These are phyloP conservation scores for Larimichthys crocea DNA, from an alignment of 2,113 vertebrate genomes.

Conservation along the genomic window DNA sequence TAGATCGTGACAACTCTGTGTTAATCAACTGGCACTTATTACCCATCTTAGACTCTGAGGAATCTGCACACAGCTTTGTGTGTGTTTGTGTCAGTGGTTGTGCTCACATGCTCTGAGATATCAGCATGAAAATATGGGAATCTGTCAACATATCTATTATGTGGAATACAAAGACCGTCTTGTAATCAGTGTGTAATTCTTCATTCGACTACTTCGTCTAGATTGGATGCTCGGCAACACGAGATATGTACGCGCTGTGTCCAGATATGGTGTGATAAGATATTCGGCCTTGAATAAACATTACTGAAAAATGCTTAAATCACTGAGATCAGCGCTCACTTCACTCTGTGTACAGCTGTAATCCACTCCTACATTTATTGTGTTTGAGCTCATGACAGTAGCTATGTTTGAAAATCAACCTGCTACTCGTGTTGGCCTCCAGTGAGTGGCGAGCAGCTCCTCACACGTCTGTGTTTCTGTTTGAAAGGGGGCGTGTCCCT, in stretches of 20 bases:
- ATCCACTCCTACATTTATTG: not conserved
- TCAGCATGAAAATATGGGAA: not conserved
- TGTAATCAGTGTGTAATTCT: constrained; percentile 3
- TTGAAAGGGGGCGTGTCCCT: constrained; percentile 71
- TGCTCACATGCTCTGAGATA: not conserved
- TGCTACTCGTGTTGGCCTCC: not conserved
- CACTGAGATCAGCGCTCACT: not conserved
- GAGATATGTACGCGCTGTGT: not conserved
- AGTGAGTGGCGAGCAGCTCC: constrained; percentile 21
- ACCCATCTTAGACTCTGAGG: not conserved
- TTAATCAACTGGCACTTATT: not conserved
- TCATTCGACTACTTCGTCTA: not conserved
- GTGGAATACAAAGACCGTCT: constrained; percentile 8
- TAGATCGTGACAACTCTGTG: not conserved
- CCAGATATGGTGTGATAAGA: constrained; percentile 27
- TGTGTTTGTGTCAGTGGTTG: not conserved
- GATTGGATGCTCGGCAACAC: constrained; percentile 14
- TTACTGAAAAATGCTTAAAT: not conserved
- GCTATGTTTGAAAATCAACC: not conserved
- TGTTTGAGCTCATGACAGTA: not conserved
- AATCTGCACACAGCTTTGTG: not conserved
- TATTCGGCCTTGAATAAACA: constrained; percentile 24
- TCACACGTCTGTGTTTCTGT: constrained; percentile 66
- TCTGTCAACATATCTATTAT: constrained; percentile 28
- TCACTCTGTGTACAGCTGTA: not conserved